These are phyloP conservation scores for Conchocele bisecta DNA, from an alignment of 2,888 invertebrate genomes.

Conservation along the genomic window DNA sequence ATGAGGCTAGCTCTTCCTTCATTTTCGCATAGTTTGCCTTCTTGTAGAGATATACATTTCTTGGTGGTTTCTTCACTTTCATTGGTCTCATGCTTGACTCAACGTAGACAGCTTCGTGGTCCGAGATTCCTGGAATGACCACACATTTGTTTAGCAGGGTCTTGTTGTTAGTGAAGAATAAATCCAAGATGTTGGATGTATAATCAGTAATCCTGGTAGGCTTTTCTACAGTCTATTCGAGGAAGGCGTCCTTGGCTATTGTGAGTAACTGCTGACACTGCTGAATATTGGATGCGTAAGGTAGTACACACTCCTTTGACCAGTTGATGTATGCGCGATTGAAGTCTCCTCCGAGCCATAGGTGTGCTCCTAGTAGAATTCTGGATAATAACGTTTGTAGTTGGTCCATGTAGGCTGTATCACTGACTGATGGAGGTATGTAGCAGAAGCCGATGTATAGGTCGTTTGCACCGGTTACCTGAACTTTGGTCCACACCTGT, in stretches of 20 bases:
- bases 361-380: background rate
- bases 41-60: constrained; percentile 25
- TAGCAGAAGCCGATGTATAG: too few species aligned
- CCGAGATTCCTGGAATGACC: too few species aligned
- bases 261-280: background rate
- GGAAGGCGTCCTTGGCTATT: background rate
- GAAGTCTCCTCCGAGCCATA: constrained; percentile 1
- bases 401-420: background rate
- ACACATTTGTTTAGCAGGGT: too few species aligned
- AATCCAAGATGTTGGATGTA: too few species aligned
- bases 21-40: constrained; percentile 18
- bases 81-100: constrained; percentile 23
- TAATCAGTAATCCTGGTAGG: too few species aligned
- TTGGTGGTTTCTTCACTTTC: constrained; percentile 17
- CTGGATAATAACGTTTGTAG: background rate
- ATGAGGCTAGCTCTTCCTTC: constrained; percentile 24
- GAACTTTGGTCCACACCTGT: background rate
- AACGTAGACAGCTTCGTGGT: too few species aligned
- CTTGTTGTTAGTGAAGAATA: too few species aligned
- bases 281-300: background rate
- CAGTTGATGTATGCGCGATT: constrained; percentile 9
- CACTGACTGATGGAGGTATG: background rate
- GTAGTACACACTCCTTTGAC: background rate
- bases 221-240: too few species aligned
- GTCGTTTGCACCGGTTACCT: background rate